Evolutionary conservation across 2,797 vertebrate species (phyloP).

Genomic region (Balearica regulorum): DNA sequence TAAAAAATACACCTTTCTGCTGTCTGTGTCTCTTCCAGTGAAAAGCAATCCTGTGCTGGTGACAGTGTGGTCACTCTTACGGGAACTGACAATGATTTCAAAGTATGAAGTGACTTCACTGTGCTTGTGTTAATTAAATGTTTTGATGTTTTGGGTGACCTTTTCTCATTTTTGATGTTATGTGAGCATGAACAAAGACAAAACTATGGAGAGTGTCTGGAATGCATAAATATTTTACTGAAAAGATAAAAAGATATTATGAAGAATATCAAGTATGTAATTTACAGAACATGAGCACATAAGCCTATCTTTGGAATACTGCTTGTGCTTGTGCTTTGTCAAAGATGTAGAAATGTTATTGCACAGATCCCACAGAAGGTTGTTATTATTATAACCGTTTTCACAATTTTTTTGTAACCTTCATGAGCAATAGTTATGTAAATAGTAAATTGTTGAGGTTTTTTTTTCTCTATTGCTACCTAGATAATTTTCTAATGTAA

Average conservation of each 20-base stretch:
- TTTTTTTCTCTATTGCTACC: neutral
- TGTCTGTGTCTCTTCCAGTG: neutral
- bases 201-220: neutral
- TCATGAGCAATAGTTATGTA: neutral
- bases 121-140: conserved; percentile 40
- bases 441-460: neutral
- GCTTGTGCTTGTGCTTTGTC: neutral
- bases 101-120: conserved; percentile 14
- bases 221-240: neutral
- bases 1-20: neutral
- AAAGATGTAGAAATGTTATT: neutral
- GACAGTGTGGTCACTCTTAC: neutral
- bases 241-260: neutral
- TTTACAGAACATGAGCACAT: neutral
- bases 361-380: neutral
- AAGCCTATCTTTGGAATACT: neutral
- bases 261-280: neutral
- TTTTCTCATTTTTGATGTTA: neutral
- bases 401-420: neutral
- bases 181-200: neutral
- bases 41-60: neutral
- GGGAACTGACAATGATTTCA: neutral
- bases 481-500: neutral
- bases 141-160: conserved; percentile 13
- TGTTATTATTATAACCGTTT: neutral